Evolutionary conservation across 92 coral and sea anemone genomes (phyloP).

Genomic region (Meandrina meandrites): DNA sequence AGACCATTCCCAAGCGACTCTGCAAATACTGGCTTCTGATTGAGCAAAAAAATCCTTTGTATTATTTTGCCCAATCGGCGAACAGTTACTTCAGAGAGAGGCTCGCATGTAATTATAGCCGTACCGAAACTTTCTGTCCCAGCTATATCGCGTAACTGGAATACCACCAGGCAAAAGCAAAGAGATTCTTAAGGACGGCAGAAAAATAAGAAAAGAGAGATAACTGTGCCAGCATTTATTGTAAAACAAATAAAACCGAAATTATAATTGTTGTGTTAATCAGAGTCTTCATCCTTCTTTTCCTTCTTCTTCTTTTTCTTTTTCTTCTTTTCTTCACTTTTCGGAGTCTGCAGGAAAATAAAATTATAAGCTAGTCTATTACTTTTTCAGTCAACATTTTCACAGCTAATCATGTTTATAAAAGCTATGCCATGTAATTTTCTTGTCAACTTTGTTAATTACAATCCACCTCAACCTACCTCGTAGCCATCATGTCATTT

Average conservation of each 20-base stretch:
- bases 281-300: conserved; percentile 60
- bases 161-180: not conserved
- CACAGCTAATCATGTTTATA: not conserved
- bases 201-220: not conserved
- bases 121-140: too few species aligned
- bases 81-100: too few species aligned
- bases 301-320: conserved; percentile 84
- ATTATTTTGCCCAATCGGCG: too few species aligned
- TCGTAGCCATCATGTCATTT: too few species aligned
- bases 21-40: too few species aligned
- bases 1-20: too few species aligned
- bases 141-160: too few species aligned
- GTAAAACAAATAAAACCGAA: not conserved
- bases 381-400: not conserved
- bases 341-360: conserved; percentile 43
- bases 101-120: too few species aligned
- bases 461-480: too few species aligned
- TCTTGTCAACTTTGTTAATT: too few species aligned
- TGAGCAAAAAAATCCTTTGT: too few species aligned
- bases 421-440: too few species aligned
- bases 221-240: not conserved
- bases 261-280: conserved; percentile 13
- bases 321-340: conserved; percentile 87
- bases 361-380: not conserved
- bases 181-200: not conserved